Base-by-base conservation (phyloP, 2,113 vertebrate genomes). In the Peromyscus polionotus region DNA sequence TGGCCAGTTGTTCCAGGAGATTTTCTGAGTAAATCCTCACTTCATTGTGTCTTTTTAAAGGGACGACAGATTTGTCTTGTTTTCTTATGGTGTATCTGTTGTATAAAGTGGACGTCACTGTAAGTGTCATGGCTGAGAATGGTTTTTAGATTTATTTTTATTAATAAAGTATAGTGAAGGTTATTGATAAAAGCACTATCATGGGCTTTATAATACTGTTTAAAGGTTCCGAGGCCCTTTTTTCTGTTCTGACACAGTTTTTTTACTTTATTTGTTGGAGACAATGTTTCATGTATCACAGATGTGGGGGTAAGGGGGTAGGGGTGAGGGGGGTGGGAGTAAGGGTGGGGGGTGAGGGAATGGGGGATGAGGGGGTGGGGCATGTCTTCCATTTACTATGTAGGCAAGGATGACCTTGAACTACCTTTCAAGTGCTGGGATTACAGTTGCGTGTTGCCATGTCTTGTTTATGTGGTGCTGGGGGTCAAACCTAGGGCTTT, bases 121-220 rank as follows among this genome's bases (percentile, higher is more conserved):
- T 1, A 7, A 88, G 6, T 42, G 26, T 13, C 57, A 39, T 45
- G 36, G 33, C 72, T 7, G 0, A 89, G 26, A n/a, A 4, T 2
- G 17, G 7, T n/a, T 91, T 79, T 81, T 22, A 81, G 42, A 33
- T 81, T 92, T 95, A 84, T 90, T 95, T 79, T 80, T 94, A 84
- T 79, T 97, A 24, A 57, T 75, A 72, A 89, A 73, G 59, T 80
- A n/a, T 61, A 67, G 22, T 83, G 13, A 45, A 22, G 1, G 3
- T 92, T 90, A 72, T 51, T 92, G 22, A 70, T 31, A 87, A 94
- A 80, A 84, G 33, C 3, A 17, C 5, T 67, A 1, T 88, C 68
- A 68, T 42, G 79, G 72, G 67, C 39, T 84, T 93, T 67, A 90
- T 65, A 48, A 70, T 92, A 88, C 36, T 57, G 45, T 57, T 85